Evolutionary conservation across 2,797 vertebrate genomes (phyloP), one percentile per base, ranked within the genome.

Genomic region (Amniataba percoides): DNA sequence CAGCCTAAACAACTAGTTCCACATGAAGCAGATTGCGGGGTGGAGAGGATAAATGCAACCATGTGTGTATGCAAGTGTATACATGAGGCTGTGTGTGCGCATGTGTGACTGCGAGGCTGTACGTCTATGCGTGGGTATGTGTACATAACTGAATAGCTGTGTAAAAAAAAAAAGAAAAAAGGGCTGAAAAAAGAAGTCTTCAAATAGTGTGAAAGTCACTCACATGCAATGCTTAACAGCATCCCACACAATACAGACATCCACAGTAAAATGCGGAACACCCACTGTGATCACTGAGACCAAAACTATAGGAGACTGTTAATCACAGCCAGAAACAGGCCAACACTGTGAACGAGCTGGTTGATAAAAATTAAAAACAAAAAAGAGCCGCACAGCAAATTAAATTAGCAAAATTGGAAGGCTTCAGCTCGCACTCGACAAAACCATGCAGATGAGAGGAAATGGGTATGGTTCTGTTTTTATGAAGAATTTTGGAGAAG

Each of bases 1-100:
- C 80, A 88, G 89, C 80, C 93, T 92, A 94, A 94, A 94, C 93
- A 94, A 92, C 88, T 90, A 83, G 80, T 89, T 94, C 90, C 91
- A 94, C 91, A 92, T 93, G 93, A 94, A 89, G 91, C 80, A 88
- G 89, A 92, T 93, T 94, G 92, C 67, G 85, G 90, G 91, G 85
- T 89, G 82, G 88, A 86, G 87, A 88, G 77, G 83, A 90, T 94
- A 93, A 94, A 87, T 88, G 90, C 88, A 93, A 93, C 92, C 93
- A 94, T 94, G 91, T 94, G 93, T 94, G 85, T 81, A 74, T 83
- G 89, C 85, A 84, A 91, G 92, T 91, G 86, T 89, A 88, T 84
- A 82, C 81, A 80, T 81, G 83, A 85, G 87, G 67, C 71, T 79
- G 70, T 86, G 81, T 74, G 78, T 77, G 68, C 1, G 15, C 51